These are phyloP conservation scores for Lethenteron camtschaticum DNA, from an alignment of 2,113 vertebrate genomes.

Conservation along the genomic window DNA sequence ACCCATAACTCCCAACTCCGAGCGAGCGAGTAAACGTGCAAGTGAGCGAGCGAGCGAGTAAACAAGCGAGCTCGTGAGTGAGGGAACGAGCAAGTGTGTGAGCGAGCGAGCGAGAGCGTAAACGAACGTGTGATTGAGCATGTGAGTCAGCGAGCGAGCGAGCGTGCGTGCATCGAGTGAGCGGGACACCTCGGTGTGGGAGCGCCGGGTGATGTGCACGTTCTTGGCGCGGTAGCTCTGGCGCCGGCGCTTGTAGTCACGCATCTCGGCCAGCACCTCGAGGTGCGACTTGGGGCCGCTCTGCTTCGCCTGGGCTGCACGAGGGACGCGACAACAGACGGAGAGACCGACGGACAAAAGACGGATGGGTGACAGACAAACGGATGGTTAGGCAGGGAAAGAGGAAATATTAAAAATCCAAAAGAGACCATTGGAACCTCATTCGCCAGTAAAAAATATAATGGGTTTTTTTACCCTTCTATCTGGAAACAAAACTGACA, in stretches of 20 bases:
- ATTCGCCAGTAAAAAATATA: neutral
- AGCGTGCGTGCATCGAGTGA: neutral
- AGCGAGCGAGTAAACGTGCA: too few species aligned
- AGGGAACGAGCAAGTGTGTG: too few species aligned
- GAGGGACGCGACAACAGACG: constrained; percentile 25
- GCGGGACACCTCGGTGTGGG: constrained; percentile 66
- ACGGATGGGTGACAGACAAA: neutral
- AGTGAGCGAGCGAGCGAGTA: too few species aligned
- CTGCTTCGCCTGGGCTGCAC: constrained; percentile 23
- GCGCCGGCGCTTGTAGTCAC: constrained; percentile 80
- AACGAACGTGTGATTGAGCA: too few species aligned
- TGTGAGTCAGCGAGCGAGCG: too few species aligned
- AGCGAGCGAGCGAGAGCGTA: too few species aligned
- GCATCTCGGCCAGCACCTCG: constrained; percentile 91
- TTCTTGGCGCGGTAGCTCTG: constrained; percentile 95
- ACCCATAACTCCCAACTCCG: too few species aligned
- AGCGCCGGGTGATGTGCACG: constrained; percentile 94
- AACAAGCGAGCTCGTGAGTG: too few species aligned
- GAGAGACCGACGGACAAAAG: neutral
- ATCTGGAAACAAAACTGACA: neutral
- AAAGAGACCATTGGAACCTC: neutral
- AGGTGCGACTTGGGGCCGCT: constrained; percentile 79
- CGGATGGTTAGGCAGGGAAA: constrained; percentile 5
- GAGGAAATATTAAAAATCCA: neutral
- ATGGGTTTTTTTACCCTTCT: neutral